These are phyloP conservation scores for Acanthochromis polyacanthus DNA, from an alignment of 2,113 vertebrate species.

Conservation along the genomic window DNA sequence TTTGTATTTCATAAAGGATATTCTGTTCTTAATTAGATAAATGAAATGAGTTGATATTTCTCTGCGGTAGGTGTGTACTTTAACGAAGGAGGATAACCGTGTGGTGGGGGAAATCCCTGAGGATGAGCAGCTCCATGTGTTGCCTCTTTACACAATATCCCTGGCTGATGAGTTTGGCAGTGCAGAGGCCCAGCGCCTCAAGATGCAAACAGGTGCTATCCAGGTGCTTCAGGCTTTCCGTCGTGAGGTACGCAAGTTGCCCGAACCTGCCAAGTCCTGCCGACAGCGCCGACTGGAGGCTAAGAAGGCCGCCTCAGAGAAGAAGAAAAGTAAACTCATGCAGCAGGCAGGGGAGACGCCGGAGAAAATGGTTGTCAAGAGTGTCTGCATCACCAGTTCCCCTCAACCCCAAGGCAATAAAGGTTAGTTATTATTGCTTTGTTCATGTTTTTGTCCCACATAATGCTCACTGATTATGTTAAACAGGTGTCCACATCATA, in stretches of 20 bases:
- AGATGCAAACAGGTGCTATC: conserved; percentile 94
- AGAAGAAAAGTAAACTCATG: conserved; percentile 94
- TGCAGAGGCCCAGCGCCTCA: conserved; percentile 91
- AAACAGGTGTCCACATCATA: not conserved
- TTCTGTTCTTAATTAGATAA: not conserved
- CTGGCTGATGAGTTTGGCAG: conserved; percentile 93
- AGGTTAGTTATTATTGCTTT: conserved; percentile 67
- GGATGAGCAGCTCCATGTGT: conserved; percentile 96
- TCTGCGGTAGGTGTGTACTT: conserved; percentile 93
- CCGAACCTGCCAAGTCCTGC: conserved; percentile 96
- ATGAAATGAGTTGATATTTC: not conserved
- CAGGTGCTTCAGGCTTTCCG: conserved; percentile 95
- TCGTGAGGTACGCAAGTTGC: conserved; percentile 93
- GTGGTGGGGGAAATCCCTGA: conserved; percentile 90
- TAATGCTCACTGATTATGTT: conserved; percentile 5
- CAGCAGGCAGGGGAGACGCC: conserved; percentile 90
- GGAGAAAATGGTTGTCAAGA: conserved; percentile 87
- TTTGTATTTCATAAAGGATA: not conserved
- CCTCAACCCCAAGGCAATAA: conserved; percentile 82
- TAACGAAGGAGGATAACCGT: conserved; percentile 98
- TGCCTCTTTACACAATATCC: conserved; percentile 95
- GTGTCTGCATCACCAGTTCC: conserved; percentile 74
- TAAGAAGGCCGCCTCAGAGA: conserved; percentile 93
- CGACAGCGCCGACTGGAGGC: conserved; percentile 95
- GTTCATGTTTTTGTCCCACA: not conserved